phyloP scores from a whole-genome alignment of 2,797 vertebrate genomes.

The Xiphorhynchus erythropygius region DNA sequence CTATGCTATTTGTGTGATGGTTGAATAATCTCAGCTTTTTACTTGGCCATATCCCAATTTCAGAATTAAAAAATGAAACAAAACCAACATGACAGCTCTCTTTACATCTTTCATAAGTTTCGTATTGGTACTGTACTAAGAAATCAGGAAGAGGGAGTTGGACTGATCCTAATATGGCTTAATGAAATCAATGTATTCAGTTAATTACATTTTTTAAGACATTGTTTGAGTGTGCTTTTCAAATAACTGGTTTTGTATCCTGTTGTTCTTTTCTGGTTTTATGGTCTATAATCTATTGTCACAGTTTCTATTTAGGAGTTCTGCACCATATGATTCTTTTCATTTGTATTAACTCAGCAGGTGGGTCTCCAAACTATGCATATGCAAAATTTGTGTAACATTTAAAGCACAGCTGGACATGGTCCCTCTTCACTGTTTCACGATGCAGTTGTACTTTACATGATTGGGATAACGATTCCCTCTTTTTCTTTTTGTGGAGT shows the following conservation, averaged over 20 bases:
- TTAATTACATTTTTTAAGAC: background rate
- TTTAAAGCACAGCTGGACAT: constrained; percentile 45
- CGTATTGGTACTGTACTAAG: background rate
- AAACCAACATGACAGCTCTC: background rate
- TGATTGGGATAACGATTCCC: background rate
- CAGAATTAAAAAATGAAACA: background rate
- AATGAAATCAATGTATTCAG: background rate
- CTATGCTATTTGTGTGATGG: background rate
- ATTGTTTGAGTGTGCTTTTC: background rate
- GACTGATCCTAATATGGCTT: background rate
- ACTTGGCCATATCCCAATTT: background rate
- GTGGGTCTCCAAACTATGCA: background rate
- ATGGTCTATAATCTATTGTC: background rate
- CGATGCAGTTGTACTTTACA: background rate
- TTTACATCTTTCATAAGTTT: background rate
- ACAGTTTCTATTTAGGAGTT: background rate
- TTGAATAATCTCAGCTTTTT: background rate
- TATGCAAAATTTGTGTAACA: constrained; percentile 8
- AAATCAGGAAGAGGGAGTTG: background rate
- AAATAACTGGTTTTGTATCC: background rate
- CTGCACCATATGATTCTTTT: background rate
- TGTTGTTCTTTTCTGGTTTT: background rate
- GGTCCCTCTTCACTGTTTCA: background rate
- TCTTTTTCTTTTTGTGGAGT: background rate
- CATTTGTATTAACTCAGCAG: constrained; percentile 33